Evolutionary conservation across 2,797 vertebrate genomes (phyloP), one percentile per base, ranked within the genome.

Genomic region (Coreius guichenoti): DNA sequence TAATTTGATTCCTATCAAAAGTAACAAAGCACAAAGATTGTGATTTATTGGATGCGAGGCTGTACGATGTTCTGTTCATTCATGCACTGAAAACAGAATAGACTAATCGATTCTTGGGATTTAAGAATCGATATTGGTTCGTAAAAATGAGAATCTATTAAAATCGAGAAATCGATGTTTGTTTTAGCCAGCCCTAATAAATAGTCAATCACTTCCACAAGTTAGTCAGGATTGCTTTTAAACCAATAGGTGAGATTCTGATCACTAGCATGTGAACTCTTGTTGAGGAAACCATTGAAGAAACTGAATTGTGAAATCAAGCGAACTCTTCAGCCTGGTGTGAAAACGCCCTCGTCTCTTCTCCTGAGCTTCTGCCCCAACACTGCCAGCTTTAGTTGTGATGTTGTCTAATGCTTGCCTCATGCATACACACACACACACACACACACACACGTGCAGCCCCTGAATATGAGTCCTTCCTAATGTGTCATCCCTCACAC

Each of bases 401-500:
- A 31, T 31, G 69, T 82, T 31, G n/a, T 63, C 81, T 76, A 83
- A 76, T 36, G 31, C 72, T 81, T 81, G 47, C 65, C 63, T 1
- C 56, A 26, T 43, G 14, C 45, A 61, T 49, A 5, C 51, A 79
- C 19, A 26, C 49, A 43, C n/a, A 12, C 31, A 26, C 8, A 2
- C 33, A 17, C 58, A 75, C 58, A 29, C n/a, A 61, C 58, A 12
- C 58, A 51, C 6, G 7, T 2, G 5, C 23, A 21, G 21, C 6
- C 51, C 23, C 70, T 68, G 47, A 75, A 2, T 17, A 49, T 19
- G 39, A 82, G 45, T 70, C 82, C 51, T 69, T 78, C 78, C 86
- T 69, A 68, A 67, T 78, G 72, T 68, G 43, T 92, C 67, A 21
- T 68, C 65, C 75, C 83, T 80, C 78, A 54, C 58, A 23, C 67